phyloP scores from a whole-genome alignment of 2,888 invertebrate genomes.

The Netelia inedita region DNA sequence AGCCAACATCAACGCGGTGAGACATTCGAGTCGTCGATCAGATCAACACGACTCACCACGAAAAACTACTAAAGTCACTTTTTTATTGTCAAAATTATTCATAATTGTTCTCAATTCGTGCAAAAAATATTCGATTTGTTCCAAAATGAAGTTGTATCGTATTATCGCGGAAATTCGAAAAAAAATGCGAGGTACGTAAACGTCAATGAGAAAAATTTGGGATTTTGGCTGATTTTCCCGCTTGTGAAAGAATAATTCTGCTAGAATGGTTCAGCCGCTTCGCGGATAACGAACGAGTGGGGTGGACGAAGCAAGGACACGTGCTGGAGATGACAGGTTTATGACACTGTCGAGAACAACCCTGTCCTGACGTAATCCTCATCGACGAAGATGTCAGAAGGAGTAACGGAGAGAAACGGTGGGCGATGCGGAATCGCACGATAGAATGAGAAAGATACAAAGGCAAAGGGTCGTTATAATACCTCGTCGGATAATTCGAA shows the following conservation, averaged over 20 bases:
- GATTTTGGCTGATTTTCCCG: background rate
- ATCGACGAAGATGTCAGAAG: constrained; percentile 12
- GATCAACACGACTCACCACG: background rate
- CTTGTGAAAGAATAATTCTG: constrained; percentile 32
- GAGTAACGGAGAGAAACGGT: constrained; percentile 23
- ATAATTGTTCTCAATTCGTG: too few relatives aligned
- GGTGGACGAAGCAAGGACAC: constrained; percentile 45
- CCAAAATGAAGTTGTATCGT: too few relatives aligned
- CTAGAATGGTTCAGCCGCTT: constrained; percentile 55
- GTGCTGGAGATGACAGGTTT: constrained; percentile 67
- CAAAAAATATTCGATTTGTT: too few relatives aligned
- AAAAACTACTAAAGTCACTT: too few relatives aligned
- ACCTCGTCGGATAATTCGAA: constrained; percentile 2
- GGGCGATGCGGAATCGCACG: constrained; percentile 10
- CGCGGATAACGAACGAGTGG: constrained; percentile 22
- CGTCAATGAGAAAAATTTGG: background rate
- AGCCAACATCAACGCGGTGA: background rate
- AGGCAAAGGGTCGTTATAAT: background rate
- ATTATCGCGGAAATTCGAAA: background rate
- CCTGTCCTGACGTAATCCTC: constrained; percentile 63
- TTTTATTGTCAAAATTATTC: too few relatives aligned
- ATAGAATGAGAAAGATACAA: constrained; percentile 8
- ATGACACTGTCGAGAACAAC: constrained; percentile 59
- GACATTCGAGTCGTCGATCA: background rate
- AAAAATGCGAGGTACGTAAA: background rate